Evolutionary conservation across 2,797 vertebrate species (phyloP).

Genomic region (Coregonus ussuriensis): DNA sequence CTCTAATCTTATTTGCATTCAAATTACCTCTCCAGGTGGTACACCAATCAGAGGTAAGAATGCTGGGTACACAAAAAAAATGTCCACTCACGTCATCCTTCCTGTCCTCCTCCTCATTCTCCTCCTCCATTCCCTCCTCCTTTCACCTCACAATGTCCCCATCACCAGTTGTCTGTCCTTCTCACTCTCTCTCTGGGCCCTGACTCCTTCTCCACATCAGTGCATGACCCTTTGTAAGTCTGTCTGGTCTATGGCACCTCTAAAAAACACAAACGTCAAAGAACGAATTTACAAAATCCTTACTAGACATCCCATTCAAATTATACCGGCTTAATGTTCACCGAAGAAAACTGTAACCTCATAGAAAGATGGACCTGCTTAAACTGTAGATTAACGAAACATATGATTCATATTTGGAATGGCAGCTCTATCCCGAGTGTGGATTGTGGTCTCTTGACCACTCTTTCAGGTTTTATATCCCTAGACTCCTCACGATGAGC

Average conservation of each 20-base stretch:
- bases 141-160: conserved; percentile 62
- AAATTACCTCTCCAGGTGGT: conserved; percentile 99
- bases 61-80: conserved; percentile 82
- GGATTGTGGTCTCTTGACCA: not conserved
- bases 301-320: not conserved
- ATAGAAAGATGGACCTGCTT: not conserved
- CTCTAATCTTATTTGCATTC: conserved; percentile 99
- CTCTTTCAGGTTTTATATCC: not conserved
- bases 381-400: not conserved
- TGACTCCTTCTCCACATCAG: conserved; percentile 59
- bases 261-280: not conserved
- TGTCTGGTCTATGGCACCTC: conserved; percentile 14
- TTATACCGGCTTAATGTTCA: not conserved
- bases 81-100: conserved; percentile 59
- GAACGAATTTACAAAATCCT: not conserved
- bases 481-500: not conserved
- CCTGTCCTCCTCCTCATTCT: conserved; percentile 52
- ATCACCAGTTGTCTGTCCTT: conserved; percentile 75
- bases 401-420: not conserved
- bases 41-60: conserved; percentile 99
- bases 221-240: conserved; percentile 67
- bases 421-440: not conserved
- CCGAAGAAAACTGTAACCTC: not conserved
- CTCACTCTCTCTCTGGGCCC: conserved; percentile 59
- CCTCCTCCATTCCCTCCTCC: conserved; percentile 51